Evolutionary conservation across 2,797 vertebrate species (phyloP).

Genomic region (Crax fasciolata): DNA sequence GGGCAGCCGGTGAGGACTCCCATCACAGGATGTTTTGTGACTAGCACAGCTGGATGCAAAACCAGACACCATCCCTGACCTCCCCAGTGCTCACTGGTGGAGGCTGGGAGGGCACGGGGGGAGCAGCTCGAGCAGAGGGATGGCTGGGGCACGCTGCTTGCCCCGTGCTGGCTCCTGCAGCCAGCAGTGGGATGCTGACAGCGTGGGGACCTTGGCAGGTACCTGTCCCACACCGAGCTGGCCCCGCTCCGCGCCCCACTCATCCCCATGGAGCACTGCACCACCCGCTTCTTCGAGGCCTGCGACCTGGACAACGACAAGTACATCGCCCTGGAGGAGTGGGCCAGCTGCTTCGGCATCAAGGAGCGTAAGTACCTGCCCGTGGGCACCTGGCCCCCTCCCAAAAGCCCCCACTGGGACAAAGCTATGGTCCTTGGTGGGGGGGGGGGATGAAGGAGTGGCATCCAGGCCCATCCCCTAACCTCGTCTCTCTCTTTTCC

Average conservation of each 20-base stretch:
- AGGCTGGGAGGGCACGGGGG: neutral
- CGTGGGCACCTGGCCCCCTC: neutral
- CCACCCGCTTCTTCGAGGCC: conserved; percentile 95
- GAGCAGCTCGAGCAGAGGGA: neutral
- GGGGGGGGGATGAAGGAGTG: neutral
- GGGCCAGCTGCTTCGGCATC: conserved; percentile 97
- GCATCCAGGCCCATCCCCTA: neutral
- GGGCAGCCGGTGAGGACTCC: neutral
- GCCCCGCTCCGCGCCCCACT: conserved; percentile 96
- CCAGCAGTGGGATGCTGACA: neutral
- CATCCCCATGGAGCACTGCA: conserved; percentile 99
- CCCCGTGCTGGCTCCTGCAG: rapidly evolving
- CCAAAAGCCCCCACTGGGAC: neutral
- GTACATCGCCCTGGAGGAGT: conserved; percentile 97
- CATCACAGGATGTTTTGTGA: neutral
- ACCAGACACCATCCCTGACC: neutral
- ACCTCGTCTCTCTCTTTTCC: conserved; percentile 66
- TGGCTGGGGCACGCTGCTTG: neutral
- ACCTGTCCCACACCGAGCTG: conserved; percentile 97
- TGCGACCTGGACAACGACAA: conserved; percentile 96
- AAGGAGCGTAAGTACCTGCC: conserved; percentile 91
- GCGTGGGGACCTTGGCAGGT: conserved; percentile 77
- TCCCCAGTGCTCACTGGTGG: rapidly evolving
- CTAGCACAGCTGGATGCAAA: neutral
- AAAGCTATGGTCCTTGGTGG: neutral